Evolutionary conservation across 92 coral and sea anemone species (phyloP).

Genomic region (Heteractis magnifica): DNA sequence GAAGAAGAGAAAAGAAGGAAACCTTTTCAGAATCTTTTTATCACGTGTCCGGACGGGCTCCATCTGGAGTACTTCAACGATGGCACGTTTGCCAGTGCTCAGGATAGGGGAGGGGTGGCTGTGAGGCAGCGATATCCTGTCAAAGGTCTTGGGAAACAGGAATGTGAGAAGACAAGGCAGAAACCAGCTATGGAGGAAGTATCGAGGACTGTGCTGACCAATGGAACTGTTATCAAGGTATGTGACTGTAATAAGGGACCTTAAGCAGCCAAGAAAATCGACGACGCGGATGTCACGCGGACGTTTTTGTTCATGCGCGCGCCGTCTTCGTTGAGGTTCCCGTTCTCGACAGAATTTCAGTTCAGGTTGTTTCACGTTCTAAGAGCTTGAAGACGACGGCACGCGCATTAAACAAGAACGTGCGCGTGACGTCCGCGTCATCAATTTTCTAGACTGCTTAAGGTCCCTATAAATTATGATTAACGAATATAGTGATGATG

Average conservation of each 20-base stretch:
- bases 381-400: too few species aligned
- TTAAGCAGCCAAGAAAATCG: too few species aligned
- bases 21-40: constrained; percentile 81
- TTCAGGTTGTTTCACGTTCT: too few species aligned
- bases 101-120: constrained; percentile 78
- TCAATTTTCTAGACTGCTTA: too few species aligned
- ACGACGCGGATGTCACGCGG: too few species aligned
- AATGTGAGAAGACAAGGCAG: constrained; percentile 55
- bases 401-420: too few species aligned
- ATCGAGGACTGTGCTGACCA: constrained; percentile 79
- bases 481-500: background rate
- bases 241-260: background rate
- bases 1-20: constrained; percentile 65
- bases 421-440: too few species aligned
- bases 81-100: constrained; percentile 56
- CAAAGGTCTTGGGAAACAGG: constrained; percentile 65
- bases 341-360: too few species aligned
- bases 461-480: background rate
- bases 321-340: too few species aligned
- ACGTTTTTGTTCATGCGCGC: too few species aligned
- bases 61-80: constrained; percentile 85
- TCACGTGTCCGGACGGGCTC: constrained; percentile 91
- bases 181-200: constrained; percentile 80
- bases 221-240: constrained; percentile 93
- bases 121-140: constrained; percentile 90